Percentiles rank a stretch among this genome's conserved stretches.
Evolutionary conservation across 2,888 invertebrate genomes (phyloP).

Genomic region (Cecidostiba fungosa): DNA sequence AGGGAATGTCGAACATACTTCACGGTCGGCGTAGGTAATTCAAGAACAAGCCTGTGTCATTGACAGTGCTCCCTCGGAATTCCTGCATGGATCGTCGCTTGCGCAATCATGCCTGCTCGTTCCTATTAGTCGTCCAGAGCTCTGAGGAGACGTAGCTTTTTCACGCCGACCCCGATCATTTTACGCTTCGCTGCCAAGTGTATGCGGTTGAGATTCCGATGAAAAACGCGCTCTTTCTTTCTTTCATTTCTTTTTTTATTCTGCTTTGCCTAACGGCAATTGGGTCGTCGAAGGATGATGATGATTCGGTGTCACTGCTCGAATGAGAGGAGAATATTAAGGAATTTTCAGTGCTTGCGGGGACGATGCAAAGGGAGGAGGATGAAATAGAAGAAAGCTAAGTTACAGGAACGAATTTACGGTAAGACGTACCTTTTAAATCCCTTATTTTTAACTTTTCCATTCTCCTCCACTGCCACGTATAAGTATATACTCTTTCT

Average conservation of each 20-base stretch:
- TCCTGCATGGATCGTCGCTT: conserved; percentile 37
- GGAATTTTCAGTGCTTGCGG: not conserved
- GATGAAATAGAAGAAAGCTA: too few species aligned
- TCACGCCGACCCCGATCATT: not conserved
- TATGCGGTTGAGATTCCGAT: conserved; percentile 6
- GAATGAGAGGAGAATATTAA: not conserved
- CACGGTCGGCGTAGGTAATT: conserved; percentile 72
- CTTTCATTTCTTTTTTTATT: not conserved
- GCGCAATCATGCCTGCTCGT: not conserved
- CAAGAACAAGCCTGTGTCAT: conserved; percentile 74
- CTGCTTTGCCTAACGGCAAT: not conserved
- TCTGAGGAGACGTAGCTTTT: not conserved
- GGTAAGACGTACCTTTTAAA: not conserved
- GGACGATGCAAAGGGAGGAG: too few species aligned
- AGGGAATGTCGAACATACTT: conserved; percentile 68
- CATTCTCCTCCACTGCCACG: not conserved
- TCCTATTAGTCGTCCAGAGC: not conserved
- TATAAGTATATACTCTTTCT: not conserved
- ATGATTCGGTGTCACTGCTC: too few species aligned
- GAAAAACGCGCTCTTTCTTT: not conserved
- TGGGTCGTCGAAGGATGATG: not conserved
- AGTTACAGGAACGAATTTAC: too few species aligned
- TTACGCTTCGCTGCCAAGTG: conserved; percentile 1
- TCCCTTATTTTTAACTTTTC: not conserved
- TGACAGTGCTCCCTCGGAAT: conserved; percentile 67